Base-by-base conservation (phyloP, 2,797 vertebrate species). In the Columba guinea region DNA sequence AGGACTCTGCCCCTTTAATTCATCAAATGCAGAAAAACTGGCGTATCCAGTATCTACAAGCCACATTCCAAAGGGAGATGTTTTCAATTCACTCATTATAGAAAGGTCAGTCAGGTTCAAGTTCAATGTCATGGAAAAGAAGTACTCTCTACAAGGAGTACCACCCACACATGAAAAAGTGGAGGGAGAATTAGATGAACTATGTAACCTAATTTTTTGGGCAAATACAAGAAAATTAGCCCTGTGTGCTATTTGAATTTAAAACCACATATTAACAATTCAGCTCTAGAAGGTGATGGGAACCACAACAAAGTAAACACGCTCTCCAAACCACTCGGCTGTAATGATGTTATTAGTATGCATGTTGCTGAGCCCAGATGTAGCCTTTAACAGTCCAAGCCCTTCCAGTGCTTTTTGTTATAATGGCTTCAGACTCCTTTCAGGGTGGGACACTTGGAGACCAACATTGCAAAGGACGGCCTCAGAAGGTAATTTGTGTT, bases 11-110 rank as follows among this genome's bases (percentile, higher is more conserved):
- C 97, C 98, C 98, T 99, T 99, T 99, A 99, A 99, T 99, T 99
- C 98, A 98, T 98, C 98, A 98, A 98, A 98, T 97, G 97, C 98
- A 97, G 97, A 98, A 98, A 98, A 98, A 98, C 97, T 98, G 98
- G 98, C 97, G 44, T 98, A 98, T 98, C 98, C 97, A 98, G 98
- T 98, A 98, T 99, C 98, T 98, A 98, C 98, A 98, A 98, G 98
- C 98, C 97, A 98, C 98, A 99, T 99, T 99, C 99, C 99, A 98
- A 99, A 98, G 99, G 98, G 99, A 99, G 98, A 99, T 99, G 99
- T 99, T 99, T 99, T 99, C 99, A 99, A 99, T 99, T 99, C 99
- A 99, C 98, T 99, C 99, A 99, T 99, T 99, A 99, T 98, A 98
- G 98, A 98, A 98, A 98, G 99, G 99, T 99, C 98, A 97, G 97